These are phyloP conservation scores for Anser cygnoides DNA, from an alignment of 2,113 vertebrate genomes.

Conservation along the genomic window DNA sequence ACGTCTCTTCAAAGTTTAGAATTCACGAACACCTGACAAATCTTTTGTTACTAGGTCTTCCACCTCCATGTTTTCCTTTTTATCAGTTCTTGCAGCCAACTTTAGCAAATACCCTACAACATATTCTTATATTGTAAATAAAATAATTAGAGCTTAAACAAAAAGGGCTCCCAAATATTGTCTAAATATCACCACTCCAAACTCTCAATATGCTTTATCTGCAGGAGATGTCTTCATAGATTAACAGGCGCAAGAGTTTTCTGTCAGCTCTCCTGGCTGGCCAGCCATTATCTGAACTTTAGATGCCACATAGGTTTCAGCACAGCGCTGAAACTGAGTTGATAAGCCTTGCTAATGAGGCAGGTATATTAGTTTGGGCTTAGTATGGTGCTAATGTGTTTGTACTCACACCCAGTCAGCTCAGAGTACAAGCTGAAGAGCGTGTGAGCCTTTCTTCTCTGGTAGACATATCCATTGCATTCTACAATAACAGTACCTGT, in stretches of 20 bases:
- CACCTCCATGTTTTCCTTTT: neutral
- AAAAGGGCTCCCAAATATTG: neutral
- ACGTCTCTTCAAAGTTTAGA: neutral
- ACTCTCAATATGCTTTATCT: neutral
- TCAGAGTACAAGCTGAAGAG: neutral
- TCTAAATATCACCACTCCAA: neutral
- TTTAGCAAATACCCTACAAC: neutral
- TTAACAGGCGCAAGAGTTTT: neutral
- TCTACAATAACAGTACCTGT: neutral
- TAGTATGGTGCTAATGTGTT: neutral
- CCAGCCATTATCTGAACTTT: neutral
- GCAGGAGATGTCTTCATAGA: neutral
- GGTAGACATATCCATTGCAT: neutral
- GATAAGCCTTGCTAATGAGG: neutral
- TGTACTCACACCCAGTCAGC: neutral
- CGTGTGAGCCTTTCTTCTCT: neutral
- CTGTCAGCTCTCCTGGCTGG: neutral
- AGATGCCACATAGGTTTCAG: neutral
- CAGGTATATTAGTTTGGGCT: neutral
- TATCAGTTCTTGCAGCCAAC: neutral
- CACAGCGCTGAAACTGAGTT: neutral
- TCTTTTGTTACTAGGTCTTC: neutral
- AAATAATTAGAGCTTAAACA: neutral
- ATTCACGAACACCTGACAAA: neutral
- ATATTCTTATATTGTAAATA: neutral